phyloP scores from a whole-genome alignment of 2,888 invertebrate genomes.

The Drosophila borborema region DNA sequence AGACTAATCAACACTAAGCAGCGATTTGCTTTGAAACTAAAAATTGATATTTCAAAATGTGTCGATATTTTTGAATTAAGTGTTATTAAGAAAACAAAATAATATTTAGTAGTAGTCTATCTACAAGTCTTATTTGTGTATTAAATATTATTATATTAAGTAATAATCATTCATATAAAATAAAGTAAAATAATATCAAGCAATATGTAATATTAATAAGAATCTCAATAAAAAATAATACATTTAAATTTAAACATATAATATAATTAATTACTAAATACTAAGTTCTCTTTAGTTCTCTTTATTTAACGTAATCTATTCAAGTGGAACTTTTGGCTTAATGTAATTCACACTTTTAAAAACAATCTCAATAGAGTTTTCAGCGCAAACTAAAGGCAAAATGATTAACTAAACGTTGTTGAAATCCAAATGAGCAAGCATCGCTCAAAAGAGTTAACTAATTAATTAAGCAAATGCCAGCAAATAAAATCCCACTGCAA shows the following conservation, averaged over 20 bases:
- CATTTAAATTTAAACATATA: too few relatives aligned
- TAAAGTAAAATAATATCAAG: too few relatives aligned
- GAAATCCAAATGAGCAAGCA: neutral
- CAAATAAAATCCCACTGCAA: neutral
- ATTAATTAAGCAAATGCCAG: neutral
- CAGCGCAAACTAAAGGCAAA: neutral
- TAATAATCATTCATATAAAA: too few relatives aligned
- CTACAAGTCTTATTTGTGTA: too few relatives aligned
- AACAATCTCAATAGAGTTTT: neutral
- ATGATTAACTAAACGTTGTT: neutral
- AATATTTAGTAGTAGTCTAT: too few relatives aligned
- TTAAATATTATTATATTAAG: too few relatives aligned
- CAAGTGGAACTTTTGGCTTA: neutral
- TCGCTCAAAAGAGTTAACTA: neutral
- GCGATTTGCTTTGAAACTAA: neutral
- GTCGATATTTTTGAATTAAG: too few relatives aligned
- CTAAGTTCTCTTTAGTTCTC: too few relatives aligned
- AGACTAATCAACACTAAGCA: constrained; percentile 22
- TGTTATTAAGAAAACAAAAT: too few relatives aligned
- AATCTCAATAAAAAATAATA: too few relatives aligned
- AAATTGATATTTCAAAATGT: neutral
- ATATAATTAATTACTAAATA: too few relatives aligned
- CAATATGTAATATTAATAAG: too few relatives aligned
- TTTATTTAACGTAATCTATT: neutral
- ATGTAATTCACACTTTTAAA: neutral